Percentiles rank a stretch among this genome's conserved stretches.
phyloP scores from a whole-genome alignment of 2,888 invertebrate genomes.

The Mythimna albipuncta region DNA sequence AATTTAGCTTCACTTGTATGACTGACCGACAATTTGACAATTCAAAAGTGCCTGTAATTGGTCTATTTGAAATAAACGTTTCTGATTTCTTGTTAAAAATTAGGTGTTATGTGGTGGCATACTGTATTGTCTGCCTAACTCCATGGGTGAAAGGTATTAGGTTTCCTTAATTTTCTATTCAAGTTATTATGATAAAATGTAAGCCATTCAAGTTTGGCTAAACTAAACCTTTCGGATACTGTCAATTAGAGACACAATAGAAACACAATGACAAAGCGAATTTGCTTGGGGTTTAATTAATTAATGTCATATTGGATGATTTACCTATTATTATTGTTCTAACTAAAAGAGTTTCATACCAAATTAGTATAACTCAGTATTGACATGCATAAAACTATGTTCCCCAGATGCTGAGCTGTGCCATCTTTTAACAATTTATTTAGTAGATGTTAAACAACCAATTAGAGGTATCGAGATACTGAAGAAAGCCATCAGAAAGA shows the following conservation, averaged over 20 bases:
- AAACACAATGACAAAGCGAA: no score
- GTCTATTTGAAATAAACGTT: no score
- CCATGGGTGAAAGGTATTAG: background rate
- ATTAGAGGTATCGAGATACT: conserved; percentile 96
- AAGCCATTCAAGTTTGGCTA: background rate
- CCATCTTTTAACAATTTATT: conserved; percentile 94
- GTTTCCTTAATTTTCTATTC: background rate
- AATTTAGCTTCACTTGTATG: no score
- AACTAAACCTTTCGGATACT: background rate
- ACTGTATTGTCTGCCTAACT: background rate
- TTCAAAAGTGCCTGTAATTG: no score
- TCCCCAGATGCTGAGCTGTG: conserved; percentile 96
- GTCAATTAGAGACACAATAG: no score
- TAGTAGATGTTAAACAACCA: conserved; percentile 95
- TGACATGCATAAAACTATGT: background rate
- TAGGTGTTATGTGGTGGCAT: no score
- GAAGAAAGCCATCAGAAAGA: conserved; percentile 96
- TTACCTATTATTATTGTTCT: background rate
- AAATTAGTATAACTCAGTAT: background rate
- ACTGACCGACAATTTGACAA: no score
- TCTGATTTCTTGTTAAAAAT: no score
- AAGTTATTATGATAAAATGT: background rate
- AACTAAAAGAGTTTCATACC: no score
- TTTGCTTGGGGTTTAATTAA: no score
- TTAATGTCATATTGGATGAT: background rate